Conservation (phyloP, 2,888 invertebrate species). For the Lycophotia porphyrea region DNA sequence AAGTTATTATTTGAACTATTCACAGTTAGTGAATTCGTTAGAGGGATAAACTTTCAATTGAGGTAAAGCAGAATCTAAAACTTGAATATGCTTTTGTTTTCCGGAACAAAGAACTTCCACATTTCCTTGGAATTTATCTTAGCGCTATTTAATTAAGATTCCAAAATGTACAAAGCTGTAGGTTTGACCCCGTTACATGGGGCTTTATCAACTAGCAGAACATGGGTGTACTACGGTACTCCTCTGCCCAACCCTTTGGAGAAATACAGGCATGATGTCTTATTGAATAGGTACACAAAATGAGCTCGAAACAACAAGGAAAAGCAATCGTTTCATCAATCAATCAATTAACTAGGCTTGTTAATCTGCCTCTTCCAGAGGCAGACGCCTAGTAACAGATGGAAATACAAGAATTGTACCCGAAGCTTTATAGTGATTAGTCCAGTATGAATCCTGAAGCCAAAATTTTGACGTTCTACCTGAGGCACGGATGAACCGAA, state of each 20-base stretch:
- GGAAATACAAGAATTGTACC: not conserved
- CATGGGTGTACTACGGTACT: not conserved
- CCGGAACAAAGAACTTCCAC: not conserved
- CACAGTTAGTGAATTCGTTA: constrained; percentile 4
- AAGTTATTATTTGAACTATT: too few species aligned
- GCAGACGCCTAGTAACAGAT: not conserved
- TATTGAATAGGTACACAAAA: not conserved
- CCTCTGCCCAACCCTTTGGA: not conserved
- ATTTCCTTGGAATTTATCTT: not conserved
- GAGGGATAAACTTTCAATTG: not conserved
- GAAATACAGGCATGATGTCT: not conserved
- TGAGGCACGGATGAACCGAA: not conserved
- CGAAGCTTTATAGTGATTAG: not conserved
- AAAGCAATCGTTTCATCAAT: not conserved
- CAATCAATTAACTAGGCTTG: not conserved
- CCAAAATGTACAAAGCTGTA: not conserved
- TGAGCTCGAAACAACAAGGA: too few species aligned
- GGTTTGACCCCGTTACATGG: not conserved
- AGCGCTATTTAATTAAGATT: constrained; percentile 8
- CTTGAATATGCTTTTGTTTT: constrained; percentile 5
- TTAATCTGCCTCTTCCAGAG: not conserved
- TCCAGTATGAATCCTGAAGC: not conserved
- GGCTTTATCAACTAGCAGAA: not conserved
- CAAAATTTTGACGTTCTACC: not conserved
- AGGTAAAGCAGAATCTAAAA: not conserved